Evolutionary conservation across 1,140 invertebrate genomes (phyloP).

Genomic region (Drosophila cardini): DNA sequence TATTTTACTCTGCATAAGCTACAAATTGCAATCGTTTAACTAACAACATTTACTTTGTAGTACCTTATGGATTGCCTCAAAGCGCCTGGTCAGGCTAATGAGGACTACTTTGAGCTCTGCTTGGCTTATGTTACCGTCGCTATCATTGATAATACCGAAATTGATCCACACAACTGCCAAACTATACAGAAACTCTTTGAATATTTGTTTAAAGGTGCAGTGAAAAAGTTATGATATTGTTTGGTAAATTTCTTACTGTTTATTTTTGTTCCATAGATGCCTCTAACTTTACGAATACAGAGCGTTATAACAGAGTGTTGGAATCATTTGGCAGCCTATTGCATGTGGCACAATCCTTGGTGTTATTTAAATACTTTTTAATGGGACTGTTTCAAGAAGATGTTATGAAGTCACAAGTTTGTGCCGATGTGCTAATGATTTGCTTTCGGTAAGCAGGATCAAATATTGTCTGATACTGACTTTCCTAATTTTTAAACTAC

Average conservation of each 20-base stretch:
- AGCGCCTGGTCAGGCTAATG: not conserved
- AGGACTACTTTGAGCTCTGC: constrained; percentile 36
- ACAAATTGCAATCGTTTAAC: not conserved
- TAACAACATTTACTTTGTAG: constrained; percentile 8
- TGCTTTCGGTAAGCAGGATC: constrained; percentile 39
- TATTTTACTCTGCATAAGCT: not conserved
- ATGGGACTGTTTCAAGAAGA: constrained; percentile 49
- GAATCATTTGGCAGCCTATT: constrained; percentile 49
- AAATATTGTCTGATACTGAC: not conserved
- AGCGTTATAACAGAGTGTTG: constrained; percentile 47
- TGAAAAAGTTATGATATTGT: not conserved
- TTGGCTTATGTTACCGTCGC: constrained; percentile 44
- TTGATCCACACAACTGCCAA: constrained; percentile 29
- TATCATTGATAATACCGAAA: constrained; percentile 16
- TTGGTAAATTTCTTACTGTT: not conserved
- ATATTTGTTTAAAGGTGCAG: constrained; percentile 54
- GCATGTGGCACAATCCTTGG: constrained; percentile 10
- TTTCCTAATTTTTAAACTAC: not conserved
- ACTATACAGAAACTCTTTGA: constrained; percentile 48
- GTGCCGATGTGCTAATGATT: constrained; percentile 59
- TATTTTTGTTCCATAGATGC: constrained; percentile 29
- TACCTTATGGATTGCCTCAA: constrained; percentile 10
- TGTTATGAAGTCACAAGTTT: constrained; percentile 48
- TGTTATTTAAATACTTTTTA: constrained; percentile 41
- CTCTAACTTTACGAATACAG: constrained; percentile 34